Percentiles rank a stretch among this genome's conserved stretches.
Evolutionary conservation across 2,113 vertebrate species (phyloP).

Genomic region (Shinisaurus crocodilurus): DNA sequence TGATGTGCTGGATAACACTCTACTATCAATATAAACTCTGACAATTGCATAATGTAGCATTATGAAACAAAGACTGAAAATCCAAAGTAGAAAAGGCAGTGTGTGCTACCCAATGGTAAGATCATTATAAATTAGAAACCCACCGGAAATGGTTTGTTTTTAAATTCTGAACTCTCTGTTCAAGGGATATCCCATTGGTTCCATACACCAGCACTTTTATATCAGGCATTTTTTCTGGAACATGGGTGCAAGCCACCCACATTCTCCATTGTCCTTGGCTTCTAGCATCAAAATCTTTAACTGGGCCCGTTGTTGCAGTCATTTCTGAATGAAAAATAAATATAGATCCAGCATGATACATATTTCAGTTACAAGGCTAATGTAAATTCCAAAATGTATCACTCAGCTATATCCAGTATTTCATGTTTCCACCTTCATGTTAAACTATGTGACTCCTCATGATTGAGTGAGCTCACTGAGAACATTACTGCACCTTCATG

Average conservation of each 20-base stretch:
- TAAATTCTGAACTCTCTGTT: slow-evolving; percentile 62
- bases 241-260: slow-evolving; percentile 30
- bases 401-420: neutral
- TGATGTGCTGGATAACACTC: neutral
- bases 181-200: slow-evolving; percentile 45
- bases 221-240: slow-evolving; percentile 4
- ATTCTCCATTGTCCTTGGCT: slow-evolving; percentile 51
- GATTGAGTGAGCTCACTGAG: no score
- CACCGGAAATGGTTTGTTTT: slow-evolving; percentile 58
- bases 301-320: neutral
- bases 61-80: neutral
- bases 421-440: neutral
- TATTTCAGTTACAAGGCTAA: neutral
- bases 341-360: neutral
- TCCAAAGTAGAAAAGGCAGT: neutral
- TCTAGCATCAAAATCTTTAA: slow-evolving; percentile 27
- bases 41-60: neutral
- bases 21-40: neutral
- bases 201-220: slow-evolving; percentile 60
- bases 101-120: slow-evolving; percentile 6
- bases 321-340: slow-evolving; percentile 47
- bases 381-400: neutral
- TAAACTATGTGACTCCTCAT: no score
- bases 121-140: slow-evolving; percentile 40
- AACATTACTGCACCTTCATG: no score